Conservation (phyloP, 2,113 vertebrate species). For the Tautogolabrus adspersus region DNA sequence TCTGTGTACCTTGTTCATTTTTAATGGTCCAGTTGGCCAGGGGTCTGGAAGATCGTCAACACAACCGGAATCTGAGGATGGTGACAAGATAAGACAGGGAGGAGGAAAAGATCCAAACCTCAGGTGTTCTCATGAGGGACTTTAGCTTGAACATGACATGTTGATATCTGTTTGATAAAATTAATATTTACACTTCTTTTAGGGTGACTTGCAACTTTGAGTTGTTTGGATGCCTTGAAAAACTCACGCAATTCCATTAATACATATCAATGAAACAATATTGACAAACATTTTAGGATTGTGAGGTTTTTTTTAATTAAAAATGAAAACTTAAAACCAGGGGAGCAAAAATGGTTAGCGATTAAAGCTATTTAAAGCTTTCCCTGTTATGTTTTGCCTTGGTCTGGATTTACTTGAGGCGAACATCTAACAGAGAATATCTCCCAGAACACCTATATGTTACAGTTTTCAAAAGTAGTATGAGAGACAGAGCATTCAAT, state of each 20-base stretch:
- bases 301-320: too few relatives aligned
- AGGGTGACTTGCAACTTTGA: background rate
- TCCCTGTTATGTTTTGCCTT: too few relatives aligned
- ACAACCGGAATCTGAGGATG: slow-evolving; percentile 30
- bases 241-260: background rate
- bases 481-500: too few relatives aligned
- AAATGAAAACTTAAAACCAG: too few relatives aligned
- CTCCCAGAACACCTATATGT: too few relatives aligned
- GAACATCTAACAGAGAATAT: too few relatives aligned
- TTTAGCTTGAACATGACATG: background rate
- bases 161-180: background rate
- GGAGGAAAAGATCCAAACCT: background rate
- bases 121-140: background rate
- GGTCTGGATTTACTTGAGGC: too few relatives aligned
- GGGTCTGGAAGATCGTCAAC: slow-evolving; percentile 57
- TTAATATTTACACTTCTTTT: background rate
- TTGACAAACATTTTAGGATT: too few relatives aligned
- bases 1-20: slow-evolving; percentile 52
- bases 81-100: slow-evolving; percentile 23
- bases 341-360: too few relatives aligned
- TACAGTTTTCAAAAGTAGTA: too few relatives aligned
- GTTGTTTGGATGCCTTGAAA: background rate
- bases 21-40: slow-evolving; percentile 52
- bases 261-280: too few relatives aligned
- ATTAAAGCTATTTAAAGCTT: too few relatives aligned